Evolutionary conservation across 2,888 invertebrate species (phyloP).

Genomic region (Tipula lateralis): DNA sequence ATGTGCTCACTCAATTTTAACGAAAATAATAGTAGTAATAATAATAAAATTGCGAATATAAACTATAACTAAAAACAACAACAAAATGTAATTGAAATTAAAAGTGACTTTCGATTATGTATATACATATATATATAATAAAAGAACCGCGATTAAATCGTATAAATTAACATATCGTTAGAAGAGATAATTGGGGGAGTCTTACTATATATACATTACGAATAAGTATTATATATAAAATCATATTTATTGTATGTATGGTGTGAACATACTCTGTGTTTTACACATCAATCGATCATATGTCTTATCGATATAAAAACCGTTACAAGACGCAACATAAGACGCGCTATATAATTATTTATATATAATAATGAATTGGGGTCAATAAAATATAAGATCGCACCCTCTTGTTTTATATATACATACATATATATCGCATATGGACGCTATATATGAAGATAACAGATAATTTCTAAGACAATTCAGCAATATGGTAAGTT

Average conservation of each 20-base stretch:
- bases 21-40: not conserved
- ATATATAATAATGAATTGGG: not conserved
- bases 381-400: constrained; percentile 4
- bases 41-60: not conserved
- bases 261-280: not conserved
- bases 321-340: not conserved
- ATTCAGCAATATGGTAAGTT: constrained; percentile 24
- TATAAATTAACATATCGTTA: not conserved
- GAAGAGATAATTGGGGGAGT: not conserved
- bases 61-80: not conserved
- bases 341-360: not conserved
- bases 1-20: not conserved
- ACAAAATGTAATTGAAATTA: not conserved
- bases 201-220: not conserved
- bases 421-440: not conserved
- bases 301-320: not conserved
- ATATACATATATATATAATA: not conserved
- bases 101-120: constrained; percentile 24
- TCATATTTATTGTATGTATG: not conserved
- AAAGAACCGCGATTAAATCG: constrained; percentile 11
- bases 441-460: not conserved
- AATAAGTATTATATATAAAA: not conserved
- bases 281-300: not conserved
- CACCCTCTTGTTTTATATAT: not conserved
- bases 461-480: not conserved